These are phyloP conservation scores for Oophaga pumilio DNA, from an alignment of 2,113 vertebrate genomes.

Conservation along the genomic window DNA sequence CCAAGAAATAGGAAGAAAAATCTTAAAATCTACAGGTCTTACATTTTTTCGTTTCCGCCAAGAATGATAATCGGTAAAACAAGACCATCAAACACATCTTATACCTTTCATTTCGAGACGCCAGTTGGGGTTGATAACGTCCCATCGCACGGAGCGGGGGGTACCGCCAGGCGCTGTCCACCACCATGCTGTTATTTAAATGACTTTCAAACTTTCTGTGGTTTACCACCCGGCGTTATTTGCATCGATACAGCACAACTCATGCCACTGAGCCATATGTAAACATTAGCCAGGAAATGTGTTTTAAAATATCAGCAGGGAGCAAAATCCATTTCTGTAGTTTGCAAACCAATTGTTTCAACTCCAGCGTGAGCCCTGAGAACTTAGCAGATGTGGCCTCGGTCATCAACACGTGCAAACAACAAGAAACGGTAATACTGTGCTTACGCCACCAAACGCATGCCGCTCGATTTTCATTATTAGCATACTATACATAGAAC, in stretches of 20 bases:
- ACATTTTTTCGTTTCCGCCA: background rate
- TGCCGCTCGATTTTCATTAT: background rate
- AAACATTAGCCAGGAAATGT: constrained; percentile 59
- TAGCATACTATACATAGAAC: background rate
- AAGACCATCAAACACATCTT: background rate
- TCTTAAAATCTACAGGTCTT: too few relatives aligned
- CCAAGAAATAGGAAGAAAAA: background rate
- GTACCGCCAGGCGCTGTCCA: constrained; percentile 62
- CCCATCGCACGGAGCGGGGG: constrained; percentile 59
- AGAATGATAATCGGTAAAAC: background rate
- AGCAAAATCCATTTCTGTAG: constrained; percentile 58
- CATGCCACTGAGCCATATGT: constrained; percentile 64
- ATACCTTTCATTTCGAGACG: background rate
- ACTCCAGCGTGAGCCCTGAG: background rate
- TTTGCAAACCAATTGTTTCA: constrained; percentile 42
- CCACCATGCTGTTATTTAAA: constrained; percentile 69
- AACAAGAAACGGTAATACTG: background rate
- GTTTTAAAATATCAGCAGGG: constrained; percentile 60
- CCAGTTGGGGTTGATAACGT: background rate
- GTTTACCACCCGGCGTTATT: constrained; percentile 63
- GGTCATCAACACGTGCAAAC: constrained; percentile 1
- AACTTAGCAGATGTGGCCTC: background rate
- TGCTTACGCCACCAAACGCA: background rate
- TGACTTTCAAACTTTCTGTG: constrained; percentile 67
- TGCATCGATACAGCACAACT: constrained; percentile 63